These are phyloP conservation scores for Tipula helvola DNA, from an alignment of 2,888 invertebrate genomes.

Conservation along the genomic window DNA sequence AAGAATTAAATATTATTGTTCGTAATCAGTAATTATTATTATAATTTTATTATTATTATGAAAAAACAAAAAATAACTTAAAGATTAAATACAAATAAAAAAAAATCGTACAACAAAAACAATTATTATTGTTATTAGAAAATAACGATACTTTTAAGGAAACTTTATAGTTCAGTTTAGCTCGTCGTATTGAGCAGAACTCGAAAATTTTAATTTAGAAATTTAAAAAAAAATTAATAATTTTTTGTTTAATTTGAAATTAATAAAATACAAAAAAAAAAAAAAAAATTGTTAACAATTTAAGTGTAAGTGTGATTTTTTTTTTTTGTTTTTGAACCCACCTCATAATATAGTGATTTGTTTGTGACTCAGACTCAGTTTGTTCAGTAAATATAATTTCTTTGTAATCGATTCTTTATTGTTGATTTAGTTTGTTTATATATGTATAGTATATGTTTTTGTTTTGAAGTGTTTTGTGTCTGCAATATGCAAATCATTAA, in stretches of 20 bases:
- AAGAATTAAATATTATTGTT: not conserved
- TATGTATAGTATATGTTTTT: not conserved
- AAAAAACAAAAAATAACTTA: not conserved
- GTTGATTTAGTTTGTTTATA: not conserved
- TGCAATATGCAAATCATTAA: not conserved
- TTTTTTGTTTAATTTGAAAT: not conserved
- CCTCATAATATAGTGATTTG: not conserved
- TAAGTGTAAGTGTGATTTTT: not conserved
- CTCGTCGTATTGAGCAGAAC: not conserved
- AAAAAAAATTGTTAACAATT: not conserved
- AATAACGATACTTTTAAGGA: slow-evolving; percentile 4
- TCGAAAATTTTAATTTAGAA: not conserved
- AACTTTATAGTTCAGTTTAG: not conserved
- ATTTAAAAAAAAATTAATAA: not conserved
- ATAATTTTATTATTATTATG: not conserved
- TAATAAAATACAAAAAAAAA: not conserved
- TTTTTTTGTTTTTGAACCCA: not conserved
- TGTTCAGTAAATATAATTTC: not conserved
- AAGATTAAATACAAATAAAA: not conserved
- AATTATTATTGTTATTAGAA: not conserved
- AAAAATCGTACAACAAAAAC: not conserved
- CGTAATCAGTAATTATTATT: not conserved
- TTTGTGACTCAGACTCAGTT: not conserved
- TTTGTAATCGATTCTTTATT: not conserved
- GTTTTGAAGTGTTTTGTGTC: not conserved